Base-by-base conservation (phyloP, 2,888 invertebrate genomes). In the Cheilosia vulpina region DNA sequence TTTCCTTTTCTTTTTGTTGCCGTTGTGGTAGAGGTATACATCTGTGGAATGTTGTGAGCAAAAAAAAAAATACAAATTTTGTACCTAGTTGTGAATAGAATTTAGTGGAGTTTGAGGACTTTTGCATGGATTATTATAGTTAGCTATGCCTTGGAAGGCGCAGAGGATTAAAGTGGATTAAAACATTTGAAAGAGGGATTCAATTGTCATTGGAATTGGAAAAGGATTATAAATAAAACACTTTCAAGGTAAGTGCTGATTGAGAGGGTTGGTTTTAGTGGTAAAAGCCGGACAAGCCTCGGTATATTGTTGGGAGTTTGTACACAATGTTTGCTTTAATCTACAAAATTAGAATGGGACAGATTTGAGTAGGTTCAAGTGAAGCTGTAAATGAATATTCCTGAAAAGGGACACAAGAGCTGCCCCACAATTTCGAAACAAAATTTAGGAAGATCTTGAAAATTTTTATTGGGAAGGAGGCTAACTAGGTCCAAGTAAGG, bases 91-190 rank as follows among this genome's bases (percentile, higher is more conserved):
- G 17, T 17, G 47, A 9, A 47, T 17, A 19, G 47, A 47, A n/a
- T 24, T 47, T 21, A 45, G 43, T 69, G 38, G 31, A 47, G 45
- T 66, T 75, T 65, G 9, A 41, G 55, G 57, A 27, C 27, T 38
- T 63, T 24, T 63, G 38, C 38, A 38, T 55, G 63, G 69, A 69
- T 69, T 57, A n/a, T 34, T 50, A 47, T 13, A 6, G 31, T 9
- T 47, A 62, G 80, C 80, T 65, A 80, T 80, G 80, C 62, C 27
- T 73, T 80, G 78, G 78, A 78, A 73, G 50, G 60, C 77, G 78
- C 41, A 52, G 45, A 24, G 66, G 65, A 58, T 65, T 63, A 62
- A 71, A 71, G 47, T 19, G 57, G 71, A 71, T 57, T 77, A 19
- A 9, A 17, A 15, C 38, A 57, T 27, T n/a, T 69, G 17, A 47